Percentiles rank a stretch among this genome's conserved stretches.
Conservation (phyloP, 2,113 vertebrate species). For the Toxostoma redivivum region DNA sequence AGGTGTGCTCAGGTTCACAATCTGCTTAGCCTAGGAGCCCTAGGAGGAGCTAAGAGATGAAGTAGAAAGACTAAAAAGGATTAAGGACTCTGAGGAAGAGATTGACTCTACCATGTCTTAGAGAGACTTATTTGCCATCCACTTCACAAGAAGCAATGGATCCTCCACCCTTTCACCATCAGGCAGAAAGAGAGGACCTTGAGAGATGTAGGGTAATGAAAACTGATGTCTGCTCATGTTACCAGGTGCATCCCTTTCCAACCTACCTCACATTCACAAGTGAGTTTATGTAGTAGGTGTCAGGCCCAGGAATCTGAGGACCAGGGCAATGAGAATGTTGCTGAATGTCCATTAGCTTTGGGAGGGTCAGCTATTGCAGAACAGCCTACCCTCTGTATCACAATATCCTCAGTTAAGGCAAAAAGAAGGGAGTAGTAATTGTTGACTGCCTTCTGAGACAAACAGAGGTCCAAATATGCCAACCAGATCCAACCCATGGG, state of each 20-base stretch:
- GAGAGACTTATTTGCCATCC: not conserved
- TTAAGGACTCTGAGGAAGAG: not conserved
- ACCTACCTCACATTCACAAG: too few relatives aligned
- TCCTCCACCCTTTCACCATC: not conserved
- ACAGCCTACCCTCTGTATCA: too few relatives aligned
- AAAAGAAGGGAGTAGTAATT: not conserved
- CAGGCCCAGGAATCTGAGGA: not conserved
- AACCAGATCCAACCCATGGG: too few relatives aligned
- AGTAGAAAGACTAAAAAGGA: not conserved
- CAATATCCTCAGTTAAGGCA: not conserved
- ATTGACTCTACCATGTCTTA: not conserved
- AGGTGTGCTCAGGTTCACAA: fast-evolving
- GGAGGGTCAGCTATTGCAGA: fast-evolving
- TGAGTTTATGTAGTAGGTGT: not conserved
- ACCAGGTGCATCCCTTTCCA: not conserved
- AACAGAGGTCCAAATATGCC: not conserved
- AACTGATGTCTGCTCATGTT: fast-evolving
- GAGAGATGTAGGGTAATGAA: not conserved
- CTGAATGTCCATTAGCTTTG: not conserved
- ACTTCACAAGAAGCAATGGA: not conserved
- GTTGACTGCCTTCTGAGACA: not conserved
- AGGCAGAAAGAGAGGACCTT: not conserved
- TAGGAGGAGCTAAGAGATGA: not conserved
- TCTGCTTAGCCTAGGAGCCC: not conserved
- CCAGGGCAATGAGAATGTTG: not conserved